phyloP scores from a whole-genome alignment of 2,113 vertebrate genomes.

The Pteronura brasiliensis region DNA sequence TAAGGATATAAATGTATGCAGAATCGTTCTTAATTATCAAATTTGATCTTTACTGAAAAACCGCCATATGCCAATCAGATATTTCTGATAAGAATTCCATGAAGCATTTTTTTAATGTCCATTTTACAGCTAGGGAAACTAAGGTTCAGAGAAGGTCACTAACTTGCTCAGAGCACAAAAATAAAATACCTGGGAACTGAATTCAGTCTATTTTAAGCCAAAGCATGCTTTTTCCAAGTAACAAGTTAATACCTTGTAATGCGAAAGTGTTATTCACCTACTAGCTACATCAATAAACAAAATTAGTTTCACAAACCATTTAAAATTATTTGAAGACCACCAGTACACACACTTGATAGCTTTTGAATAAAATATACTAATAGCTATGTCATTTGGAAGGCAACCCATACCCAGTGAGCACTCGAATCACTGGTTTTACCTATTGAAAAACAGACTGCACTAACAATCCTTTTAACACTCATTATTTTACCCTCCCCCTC shows the following conservation, averaged over 20 bases:
- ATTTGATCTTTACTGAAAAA: conserved; percentile 26
- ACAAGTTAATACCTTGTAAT: neutral
- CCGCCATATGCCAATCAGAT: neutral
- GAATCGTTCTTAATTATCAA: neutral
- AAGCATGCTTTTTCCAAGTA: neutral
- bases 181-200: neutral
- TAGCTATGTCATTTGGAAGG: neutral
- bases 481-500: neutral
- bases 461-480: neutral
- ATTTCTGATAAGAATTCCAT: neutral
- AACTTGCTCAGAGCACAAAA: conserved; percentile 18
- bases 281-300: neutral
- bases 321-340: neutral
- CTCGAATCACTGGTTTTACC: neutral
- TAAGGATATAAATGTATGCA: neutral
- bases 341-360: neutral
- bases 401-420: neutral
- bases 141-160: neutral
- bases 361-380: neutral
- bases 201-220: neutral
- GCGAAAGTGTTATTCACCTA: neutral
- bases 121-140: neutral
- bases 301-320: neutral
- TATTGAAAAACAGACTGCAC: neutral
- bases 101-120: neutral